Percentiles rank a stretch among this genome's conserved stretches.
phyloP scores from a whole-genome alignment of 2,113 vertebrate genomes.

The Lota lota region DNA sequence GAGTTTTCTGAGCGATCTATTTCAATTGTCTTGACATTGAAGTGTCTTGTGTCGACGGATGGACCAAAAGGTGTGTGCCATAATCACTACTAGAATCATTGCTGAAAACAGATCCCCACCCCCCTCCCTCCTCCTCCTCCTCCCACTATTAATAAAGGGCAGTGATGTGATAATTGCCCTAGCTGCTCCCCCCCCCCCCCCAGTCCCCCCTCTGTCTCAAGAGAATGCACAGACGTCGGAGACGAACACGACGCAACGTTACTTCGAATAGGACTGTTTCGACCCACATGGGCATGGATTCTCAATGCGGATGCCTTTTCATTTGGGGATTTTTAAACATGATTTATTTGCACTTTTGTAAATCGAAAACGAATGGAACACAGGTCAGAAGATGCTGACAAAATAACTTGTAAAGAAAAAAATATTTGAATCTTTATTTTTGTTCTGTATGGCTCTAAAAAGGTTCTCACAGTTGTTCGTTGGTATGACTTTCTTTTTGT shows the following conservation, averaged over 20 bases:
- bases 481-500: conserved; percentile 23
- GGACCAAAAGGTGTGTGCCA: conserved; percentile 95
- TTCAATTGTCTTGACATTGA: conserved; percentile 39
- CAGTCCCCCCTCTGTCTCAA: conserved; percentile 53
- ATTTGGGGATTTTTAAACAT: conserved; percentile 36
- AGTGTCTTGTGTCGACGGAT: conserved; percentile 76
- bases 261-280: conserved; percentile 18
- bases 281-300: conserved; percentile 37
- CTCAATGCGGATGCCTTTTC: neutral
- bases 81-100: conserved; percentile 74
- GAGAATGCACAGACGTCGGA: conserved; percentile 32
- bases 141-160: conserved; percentile 77
- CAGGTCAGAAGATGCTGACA: conserved; percentile 42
- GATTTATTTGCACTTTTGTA: conserved; percentile 73
- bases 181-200: conserved; percentile 52
- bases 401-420: too few species aligned
- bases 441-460: too few species aligned
- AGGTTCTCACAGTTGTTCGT: neutral
- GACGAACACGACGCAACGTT: conserved; percentile 35
- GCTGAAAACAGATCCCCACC: conserved; percentile 29
- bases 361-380: conserved; percentile 57
- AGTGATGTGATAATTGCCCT: conserved; percentile 69
- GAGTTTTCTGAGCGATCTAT: conserved; percentile 82
- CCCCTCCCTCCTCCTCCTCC: conserved; percentile 73
- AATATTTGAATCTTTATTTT: neutral